These are phyloP conservation scores for Drosophila kurseongensis DNA, from an alignment of 1,140 invertebrate genomes.

Conservation along the genomic window DNA sequence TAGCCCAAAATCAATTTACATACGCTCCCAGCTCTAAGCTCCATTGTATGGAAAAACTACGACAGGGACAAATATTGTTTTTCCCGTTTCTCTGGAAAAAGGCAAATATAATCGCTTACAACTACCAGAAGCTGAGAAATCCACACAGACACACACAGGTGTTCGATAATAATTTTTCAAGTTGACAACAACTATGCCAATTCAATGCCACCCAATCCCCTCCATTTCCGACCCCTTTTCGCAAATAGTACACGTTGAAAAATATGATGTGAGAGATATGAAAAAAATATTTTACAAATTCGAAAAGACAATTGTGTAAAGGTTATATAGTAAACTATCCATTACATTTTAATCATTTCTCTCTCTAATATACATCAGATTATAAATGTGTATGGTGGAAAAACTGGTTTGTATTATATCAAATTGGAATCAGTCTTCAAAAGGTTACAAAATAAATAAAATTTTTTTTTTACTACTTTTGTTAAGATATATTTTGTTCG, in stretches of 20 bases:
- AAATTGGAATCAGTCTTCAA: no score
- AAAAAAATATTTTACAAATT: no score
- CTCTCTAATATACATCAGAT: no score
- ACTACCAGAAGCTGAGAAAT: conserved; percentile 27
- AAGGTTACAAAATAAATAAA: no score
- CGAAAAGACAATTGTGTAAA: no score
- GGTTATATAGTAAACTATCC: no score
- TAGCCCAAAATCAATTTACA: conserved; percentile 57
- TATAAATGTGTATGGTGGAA: no score
- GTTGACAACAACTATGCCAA: conserved; percentile 60
- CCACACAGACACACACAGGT: conserved; percentile 64
- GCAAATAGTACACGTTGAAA: conserved; percentile 16
- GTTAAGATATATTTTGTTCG: no score
- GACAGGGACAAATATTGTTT: conserved; percentile 38
- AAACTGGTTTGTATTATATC: no score
- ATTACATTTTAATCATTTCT: no score
- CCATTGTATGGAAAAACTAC: conserved; percentile 44
- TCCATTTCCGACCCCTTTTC: conserved; percentile 5
- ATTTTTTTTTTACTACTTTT: no score
- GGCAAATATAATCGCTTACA: conserved; percentile 34
- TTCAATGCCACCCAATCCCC: conserved; percentile 28
- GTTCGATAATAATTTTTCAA: conserved; percentile 80
- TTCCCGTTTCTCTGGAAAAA: conserved; percentile 39
- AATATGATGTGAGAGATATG: background rate
- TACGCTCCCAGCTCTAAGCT: conserved; percentile 24